phyloP scores from a whole-genome alignment of 1,140 invertebrate genomes.

The Aporrectodea caliginosa region DNA sequence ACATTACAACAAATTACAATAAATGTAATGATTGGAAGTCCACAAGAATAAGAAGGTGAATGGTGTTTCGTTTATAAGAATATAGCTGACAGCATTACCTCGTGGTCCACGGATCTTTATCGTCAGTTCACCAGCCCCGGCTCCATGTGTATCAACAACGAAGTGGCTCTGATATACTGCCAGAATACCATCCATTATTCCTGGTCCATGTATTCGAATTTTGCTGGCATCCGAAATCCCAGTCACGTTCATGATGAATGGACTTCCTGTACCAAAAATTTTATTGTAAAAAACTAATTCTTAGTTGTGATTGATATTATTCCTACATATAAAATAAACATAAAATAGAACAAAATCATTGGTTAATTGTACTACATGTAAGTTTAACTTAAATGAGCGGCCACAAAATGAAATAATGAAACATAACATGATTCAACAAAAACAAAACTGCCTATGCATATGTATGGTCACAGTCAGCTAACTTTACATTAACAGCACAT shows the following conservation, averaged over 20 bases:
- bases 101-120: conserved; percentile 95
- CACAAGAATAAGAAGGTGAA: too few species aligned
- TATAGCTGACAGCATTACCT: conserved; percentile 59
- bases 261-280: conserved; percentile 69
- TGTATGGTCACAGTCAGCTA: too few species aligned
- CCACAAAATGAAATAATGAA: too few species aligned
- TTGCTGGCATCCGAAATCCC: conserved; percentile 95
- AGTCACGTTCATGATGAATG: conserved; percentile 84
- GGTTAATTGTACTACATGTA: too few species aligned
- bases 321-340: not conserved
- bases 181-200: conserved; percentile 91
- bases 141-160: conserved; percentile 94
- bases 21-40: too few species aligned
- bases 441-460: too few species aligned
- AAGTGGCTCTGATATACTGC: conserved; percentile 94
- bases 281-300: too few species aligned
- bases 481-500: too few species aligned
- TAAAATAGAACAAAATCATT: not conserved
- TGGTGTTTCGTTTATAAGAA: too few species aligned
- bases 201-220: conserved; percentile 74
- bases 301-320: not conserved
- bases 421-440: too few species aligned
- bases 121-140: conserved; percentile 75
- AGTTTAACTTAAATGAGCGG: too few species aligned
- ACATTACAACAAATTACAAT: too few species aligned